These are phyloP conservation scores for Dallia pectoralis DNA, from an alignment of 2,797 vertebrate species.

Conservation along the genomic window DNA sequence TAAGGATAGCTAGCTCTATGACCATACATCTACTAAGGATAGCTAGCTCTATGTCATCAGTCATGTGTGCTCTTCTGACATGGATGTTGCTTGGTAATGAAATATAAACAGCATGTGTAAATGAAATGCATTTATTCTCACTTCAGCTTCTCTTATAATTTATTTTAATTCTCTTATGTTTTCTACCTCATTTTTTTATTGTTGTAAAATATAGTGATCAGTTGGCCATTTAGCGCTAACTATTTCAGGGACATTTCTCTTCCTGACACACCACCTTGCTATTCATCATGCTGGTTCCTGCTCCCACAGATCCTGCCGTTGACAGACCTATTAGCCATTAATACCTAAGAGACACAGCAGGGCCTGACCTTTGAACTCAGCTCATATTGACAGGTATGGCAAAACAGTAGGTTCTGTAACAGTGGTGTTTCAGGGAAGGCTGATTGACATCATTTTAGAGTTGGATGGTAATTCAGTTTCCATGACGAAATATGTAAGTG, in stretches of 20 bases:
- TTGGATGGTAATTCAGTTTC: not conserved
- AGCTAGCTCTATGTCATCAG: no score
- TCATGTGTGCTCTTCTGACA: no score
- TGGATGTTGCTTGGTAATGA: no score
- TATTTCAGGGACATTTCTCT: not conserved
- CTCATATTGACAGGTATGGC: constrained; percentile 20
- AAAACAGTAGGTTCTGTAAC: not conserved
- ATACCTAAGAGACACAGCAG: constrained; percentile 34
- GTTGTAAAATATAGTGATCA: no score
- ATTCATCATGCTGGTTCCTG: constrained; percentile 36
- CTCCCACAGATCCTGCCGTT: constrained; percentile 24
- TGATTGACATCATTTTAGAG: not conserved
- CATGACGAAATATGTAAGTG: not conserved
- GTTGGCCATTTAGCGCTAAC: no score
- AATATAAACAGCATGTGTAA: no score
- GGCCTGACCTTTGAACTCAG: constrained; percentile 28
- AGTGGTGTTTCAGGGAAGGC: not conserved
- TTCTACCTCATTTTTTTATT: no score
- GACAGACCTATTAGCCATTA: constrained; percentile 39
- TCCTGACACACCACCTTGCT: not conserved
- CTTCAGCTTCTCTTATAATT: no score
- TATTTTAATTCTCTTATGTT: no score
- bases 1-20: no score
- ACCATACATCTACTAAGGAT: no score
- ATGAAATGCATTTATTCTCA: no score